These are phyloP conservation scores for Drosophila elegans DNA, from an alignment of 1,140 invertebrate genomes.

Conservation along the genomic window DNA sequence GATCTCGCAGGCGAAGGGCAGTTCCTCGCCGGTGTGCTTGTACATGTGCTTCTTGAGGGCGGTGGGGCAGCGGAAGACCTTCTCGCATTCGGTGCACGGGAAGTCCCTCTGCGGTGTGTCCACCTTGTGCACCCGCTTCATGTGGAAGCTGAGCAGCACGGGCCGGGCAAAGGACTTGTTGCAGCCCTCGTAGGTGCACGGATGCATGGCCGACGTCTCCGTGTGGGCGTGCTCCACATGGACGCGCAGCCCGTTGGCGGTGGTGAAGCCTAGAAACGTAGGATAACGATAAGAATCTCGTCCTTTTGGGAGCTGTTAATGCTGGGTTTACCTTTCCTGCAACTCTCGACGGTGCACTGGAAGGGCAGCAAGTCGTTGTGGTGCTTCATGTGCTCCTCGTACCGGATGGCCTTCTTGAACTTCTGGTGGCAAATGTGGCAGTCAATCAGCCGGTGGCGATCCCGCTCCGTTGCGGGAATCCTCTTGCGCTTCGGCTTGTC, in stretches of 20 bases:
- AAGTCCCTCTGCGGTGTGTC: constrained; percentile 59
- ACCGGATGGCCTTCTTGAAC: constrained; percentile 75
- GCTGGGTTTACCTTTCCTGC: constrained; percentile 47
- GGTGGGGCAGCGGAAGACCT: constrained; percentile 81
- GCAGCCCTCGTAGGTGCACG: constrained; percentile 75
- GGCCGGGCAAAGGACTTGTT: constrained; percentile 68
- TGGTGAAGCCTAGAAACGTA: constrained; percentile 58
- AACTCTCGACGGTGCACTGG: constrained; percentile 75
- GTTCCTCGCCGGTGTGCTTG: constrained; percentile 86
- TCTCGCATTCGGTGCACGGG: constrained; percentile 77
- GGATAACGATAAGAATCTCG: not conserved
- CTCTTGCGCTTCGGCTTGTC: constrained; percentile 66
- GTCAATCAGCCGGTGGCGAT: constrained; percentile 67
- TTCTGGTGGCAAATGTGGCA: constrained; percentile 82
- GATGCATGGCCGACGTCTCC: constrained; percentile 68
- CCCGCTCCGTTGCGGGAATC: constrained; percentile 59
- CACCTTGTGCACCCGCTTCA: constrained; percentile 78
- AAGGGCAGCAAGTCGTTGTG: constrained; percentile 79
- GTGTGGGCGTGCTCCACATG: constrained; percentile 78
- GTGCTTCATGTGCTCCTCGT: constrained; percentile 80
- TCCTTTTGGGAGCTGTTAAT: no score
- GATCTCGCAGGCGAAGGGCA: constrained; percentile 86
- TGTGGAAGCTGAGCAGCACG: constrained; percentile 75
- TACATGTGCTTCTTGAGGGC: constrained; percentile 86
- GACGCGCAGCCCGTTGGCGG: constrained; percentile 70